phyloP scores from a whole-genome alignment of 2,888 invertebrate genomes.

The Globia sparganii region DNA sequence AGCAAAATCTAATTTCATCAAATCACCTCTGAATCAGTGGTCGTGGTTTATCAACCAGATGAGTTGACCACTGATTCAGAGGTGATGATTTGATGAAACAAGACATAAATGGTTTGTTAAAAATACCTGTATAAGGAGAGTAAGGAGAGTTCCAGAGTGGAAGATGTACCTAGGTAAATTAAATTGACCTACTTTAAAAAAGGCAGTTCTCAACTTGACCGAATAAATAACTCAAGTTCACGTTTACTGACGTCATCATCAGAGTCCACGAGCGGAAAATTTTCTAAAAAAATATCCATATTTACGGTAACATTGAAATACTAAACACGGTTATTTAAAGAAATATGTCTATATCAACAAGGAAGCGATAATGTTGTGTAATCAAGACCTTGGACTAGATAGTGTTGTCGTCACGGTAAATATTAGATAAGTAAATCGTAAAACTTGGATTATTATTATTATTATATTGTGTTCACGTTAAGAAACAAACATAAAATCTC shows the following conservation, averaged over 20 bases:
- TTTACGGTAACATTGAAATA: constrained; percentile 29
- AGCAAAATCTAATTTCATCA: no score
- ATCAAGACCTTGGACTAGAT: constrained; percentile 63
- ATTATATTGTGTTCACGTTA: not conserved
- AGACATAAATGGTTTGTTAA: not conserved
- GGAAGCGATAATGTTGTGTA: constrained; percentile 64
- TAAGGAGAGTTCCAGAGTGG: not conserved
- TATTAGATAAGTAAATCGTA: constrained; percentile 26
- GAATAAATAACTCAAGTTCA: not conserved
- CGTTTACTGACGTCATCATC: constrained; percentile 1
- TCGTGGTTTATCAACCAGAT: no score
- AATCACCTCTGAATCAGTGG: no score
- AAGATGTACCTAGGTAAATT: not conserved
- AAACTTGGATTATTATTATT: not conserved
- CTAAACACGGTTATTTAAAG: constrained; percentile 29
- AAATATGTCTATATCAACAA: constrained; percentile 45
- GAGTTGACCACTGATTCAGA: not conserved
- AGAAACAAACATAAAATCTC: not conserved
- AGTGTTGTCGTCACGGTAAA: constrained; percentile 48
- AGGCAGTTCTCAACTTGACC: not conserved
- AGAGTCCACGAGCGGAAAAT: constrained; percentile 4
- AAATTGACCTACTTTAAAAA: not conserved
- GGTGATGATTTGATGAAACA: not conserved
- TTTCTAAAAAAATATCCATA: constrained; percentile 12
- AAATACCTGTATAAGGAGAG: not conserved